A percentile compares a stretch with the other conserved stretches of the same genome.
Conservation (phyloP, 2,797 vertebrate species). For the Glossophaga mutica region DNA sequence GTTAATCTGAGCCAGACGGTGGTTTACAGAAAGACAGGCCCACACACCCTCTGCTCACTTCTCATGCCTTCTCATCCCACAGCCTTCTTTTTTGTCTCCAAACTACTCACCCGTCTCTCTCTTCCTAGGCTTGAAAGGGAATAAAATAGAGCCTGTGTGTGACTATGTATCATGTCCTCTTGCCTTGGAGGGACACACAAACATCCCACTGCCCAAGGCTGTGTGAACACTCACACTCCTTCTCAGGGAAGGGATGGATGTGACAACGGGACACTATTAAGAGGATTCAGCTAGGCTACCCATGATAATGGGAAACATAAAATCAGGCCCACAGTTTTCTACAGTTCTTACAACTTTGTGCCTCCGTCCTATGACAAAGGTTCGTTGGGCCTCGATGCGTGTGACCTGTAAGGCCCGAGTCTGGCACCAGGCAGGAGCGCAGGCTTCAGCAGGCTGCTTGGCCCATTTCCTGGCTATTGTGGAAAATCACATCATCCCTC, state of each 20-base stretch:
- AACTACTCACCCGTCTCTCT: background rate
- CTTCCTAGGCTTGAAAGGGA: background rate
- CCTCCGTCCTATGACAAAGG: background rate
- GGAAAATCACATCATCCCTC: background rate
- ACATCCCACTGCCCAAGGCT: background rate
- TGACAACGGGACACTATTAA: background rate
- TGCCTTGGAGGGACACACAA: background rate
- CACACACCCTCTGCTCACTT: background rate
- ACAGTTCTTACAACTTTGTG: background rate
- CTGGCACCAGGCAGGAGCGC: rapidly evolving
- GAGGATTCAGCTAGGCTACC: background rate
- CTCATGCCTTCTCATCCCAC: background rate
- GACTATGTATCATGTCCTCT: background rate
- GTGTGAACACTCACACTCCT: background rate
- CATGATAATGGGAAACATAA: background rate
- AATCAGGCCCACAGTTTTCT: background rate
- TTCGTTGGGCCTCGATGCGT: rapidly evolving
- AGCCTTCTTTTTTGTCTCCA: background rate
- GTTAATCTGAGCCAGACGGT: background rate
- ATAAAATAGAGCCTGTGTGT: background rate
- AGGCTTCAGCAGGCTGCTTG: rapidly evolving
- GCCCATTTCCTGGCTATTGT: background rate
- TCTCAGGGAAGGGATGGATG: background rate
- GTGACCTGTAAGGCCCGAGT: background rate
- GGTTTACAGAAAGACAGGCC: background rate